phyloP scores from a whole-genome alignment of 1,140 invertebrate genomes.

The Rhizoglyphus robini region DNA sequence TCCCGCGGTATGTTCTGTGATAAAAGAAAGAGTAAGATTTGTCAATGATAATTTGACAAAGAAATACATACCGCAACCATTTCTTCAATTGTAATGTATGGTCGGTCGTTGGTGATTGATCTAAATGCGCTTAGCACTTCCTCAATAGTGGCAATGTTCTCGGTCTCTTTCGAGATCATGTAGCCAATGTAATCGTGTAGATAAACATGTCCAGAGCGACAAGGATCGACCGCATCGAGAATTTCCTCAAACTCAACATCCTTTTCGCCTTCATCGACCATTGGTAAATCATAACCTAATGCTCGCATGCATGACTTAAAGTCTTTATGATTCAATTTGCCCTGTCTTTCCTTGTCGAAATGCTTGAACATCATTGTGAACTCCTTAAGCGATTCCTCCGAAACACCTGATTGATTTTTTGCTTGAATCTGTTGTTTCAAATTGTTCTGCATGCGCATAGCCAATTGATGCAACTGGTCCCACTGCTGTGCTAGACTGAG shows the following conservation, averaged over 20 bases:
- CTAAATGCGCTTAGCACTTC: slow-evolving; percentile 99
- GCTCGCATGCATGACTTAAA: slow-evolving; percentile 98
- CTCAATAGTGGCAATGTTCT: slow-evolving; percentile 96
- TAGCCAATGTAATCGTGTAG: slow-evolving; percentile 99
- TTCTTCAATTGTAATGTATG: slow-evolving; percentile 96
- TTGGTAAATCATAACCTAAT: slow-evolving; percentile 93
- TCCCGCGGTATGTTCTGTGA: slow-evolving; percentile 94
- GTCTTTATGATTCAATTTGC: slow-evolving; percentile 90
- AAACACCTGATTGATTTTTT: slow-evolving; percentile 89
- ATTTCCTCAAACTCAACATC: slow-evolving; percentile 98
- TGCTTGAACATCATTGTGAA: slow-evolving; percentile 99
- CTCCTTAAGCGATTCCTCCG: slow-evolving; percentile 95
- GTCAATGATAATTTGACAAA: not conserved
- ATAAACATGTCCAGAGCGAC: slow-evolving; percentile 86
- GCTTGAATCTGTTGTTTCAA: slow-evolving; percentile 96
- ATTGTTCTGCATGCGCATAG: slow-evolving; percentile 99
- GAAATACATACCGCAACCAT: slow-evolving; percentile 72
- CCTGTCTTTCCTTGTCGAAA: slow-evolving; percentile 97
- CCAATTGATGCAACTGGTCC: slow-evolving; percentile 97
- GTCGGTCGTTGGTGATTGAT: slow-evolving; percentile 82
- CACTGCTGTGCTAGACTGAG: slow-evolving; percentile 96
- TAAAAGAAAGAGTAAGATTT: slow-evolving; percentile 29
- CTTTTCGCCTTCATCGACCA: slow-evolving; percentile 97
- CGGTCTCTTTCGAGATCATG: slow-evolving; percentile 99
- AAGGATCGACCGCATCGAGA: slow-evolving; percentile 75